Conservation (phyloP, 1,140 invertebrate genomes). For the Adoxophyes honmai region DNA sequence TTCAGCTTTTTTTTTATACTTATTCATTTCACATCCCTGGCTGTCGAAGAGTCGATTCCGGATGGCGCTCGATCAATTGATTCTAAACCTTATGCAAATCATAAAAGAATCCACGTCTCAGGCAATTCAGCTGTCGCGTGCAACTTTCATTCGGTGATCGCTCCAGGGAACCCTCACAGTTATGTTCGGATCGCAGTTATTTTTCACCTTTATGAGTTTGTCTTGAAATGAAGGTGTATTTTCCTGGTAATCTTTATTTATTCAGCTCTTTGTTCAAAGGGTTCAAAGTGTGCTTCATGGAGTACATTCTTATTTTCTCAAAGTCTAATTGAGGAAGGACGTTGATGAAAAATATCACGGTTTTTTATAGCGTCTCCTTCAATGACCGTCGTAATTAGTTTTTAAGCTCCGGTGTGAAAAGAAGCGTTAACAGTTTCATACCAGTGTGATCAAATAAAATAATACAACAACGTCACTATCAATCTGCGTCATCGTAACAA, state of each 20-base stretch:
- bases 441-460: no score
- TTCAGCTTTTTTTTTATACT: no score
- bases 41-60: neutral
- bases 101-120: neutral
- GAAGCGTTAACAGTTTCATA: no score
- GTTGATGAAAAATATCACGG: neutral
- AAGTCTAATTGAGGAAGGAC: neutral
- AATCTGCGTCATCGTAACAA: no score
- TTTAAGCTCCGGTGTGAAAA: no score
- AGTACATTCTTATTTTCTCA: neutral
- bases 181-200: neutral
- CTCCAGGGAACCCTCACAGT: neutral
- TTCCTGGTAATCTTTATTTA: conserved; percentile 8
- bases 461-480: no score
- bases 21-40: no score
- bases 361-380: no score
- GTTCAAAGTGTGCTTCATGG: neutral
- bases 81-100: neutral
- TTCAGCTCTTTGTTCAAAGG: conserved; percentile 1
- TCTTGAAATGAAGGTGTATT: conserved; percentile 3
- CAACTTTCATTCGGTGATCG: neutral
- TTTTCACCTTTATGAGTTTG: conserved; percentile 1
- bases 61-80: neutral
- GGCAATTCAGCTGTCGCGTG: neutral
- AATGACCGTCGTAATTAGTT: no score